Conservation (phyloP, 2,113 vertebrate genomes). For the Myanophis thanlyinensis region DNA sequence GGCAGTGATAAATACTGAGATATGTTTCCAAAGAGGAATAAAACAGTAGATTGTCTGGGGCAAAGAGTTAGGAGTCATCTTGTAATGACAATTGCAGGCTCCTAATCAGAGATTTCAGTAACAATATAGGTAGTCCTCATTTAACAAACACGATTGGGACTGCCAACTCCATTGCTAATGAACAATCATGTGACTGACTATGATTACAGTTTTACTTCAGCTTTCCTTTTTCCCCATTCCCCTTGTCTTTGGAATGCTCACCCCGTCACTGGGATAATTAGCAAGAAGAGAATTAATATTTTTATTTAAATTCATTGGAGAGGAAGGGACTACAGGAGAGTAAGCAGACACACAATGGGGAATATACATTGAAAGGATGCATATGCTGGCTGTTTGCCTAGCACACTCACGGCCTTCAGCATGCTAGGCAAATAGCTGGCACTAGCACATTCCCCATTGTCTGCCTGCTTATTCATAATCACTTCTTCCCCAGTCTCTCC, state of each 20-base stretch:
- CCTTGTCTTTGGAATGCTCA: background rate
- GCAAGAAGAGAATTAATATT: background rate
- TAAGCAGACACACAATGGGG: background rate
- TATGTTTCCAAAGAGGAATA: background rate
- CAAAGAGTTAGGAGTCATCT: background rate
- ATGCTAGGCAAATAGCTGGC: background rate
- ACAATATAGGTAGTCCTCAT: background rate
- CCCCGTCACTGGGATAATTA: background rate
- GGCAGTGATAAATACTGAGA: background rate
- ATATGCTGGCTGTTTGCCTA: background rate
- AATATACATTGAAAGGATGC: background rate
- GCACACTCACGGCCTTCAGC: background rate
- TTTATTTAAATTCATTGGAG: background rate
- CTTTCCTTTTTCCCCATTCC: background rate
- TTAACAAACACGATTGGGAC: background rate
- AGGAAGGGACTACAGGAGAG: background rate
- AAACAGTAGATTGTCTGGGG: background rate
- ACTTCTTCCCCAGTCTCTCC: background rate
- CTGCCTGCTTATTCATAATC: background rate
- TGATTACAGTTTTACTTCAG: background rate
- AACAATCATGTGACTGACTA: background rate
- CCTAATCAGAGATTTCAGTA: background rate
- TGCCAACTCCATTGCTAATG: background rate
- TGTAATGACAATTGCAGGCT: background rate
- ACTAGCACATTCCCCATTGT: background rate